Evolutionary conservation across 1,140 invertebrate genomes (phyloP).

Genomic region (Saccostrea glomerata): DNA sequence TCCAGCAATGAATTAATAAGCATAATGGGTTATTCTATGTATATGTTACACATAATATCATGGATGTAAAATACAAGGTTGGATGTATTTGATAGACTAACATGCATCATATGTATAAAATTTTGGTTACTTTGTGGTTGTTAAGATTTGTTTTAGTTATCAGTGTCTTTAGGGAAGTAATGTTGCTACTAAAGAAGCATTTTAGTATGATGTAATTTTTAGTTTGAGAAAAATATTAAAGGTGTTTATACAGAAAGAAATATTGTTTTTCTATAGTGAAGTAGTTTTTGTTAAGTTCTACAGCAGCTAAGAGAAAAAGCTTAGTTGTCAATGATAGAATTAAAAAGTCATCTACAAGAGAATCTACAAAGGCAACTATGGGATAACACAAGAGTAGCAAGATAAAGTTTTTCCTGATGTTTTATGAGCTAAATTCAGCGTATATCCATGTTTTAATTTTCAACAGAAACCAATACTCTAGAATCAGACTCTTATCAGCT

Average conservation of each 20-base stretch:
- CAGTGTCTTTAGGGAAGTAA: background rate
- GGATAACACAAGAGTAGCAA: background rate
- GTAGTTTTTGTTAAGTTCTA: background rate
- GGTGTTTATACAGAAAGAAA: background rate
- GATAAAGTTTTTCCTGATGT: no score
- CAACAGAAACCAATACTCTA: no score
- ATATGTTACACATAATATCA: background rate
- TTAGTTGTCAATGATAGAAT: background rate
- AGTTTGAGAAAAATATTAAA: background rate
- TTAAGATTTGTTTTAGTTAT: background rate
- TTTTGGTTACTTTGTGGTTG: background rate
- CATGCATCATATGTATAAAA: background rate
- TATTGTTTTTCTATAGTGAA: background rate
- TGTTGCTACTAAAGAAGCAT: background rate
- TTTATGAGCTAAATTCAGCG: no score
- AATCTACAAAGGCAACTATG: background rate
- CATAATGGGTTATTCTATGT: background rate
- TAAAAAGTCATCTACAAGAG: background rate
- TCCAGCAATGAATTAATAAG: slow-evolving; percentile 1
- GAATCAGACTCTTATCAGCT: no score
- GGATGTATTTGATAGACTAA: no score
- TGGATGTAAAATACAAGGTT: background rate
- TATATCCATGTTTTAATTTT: no score
- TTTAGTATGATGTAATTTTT: background rate
- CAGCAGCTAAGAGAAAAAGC: background rate